These are phyloP conservation scores for Glyphotaelius pellucidus DNA, from an alignment of 2,888 invertebrate genomes.

Conservation along the genomic window DNA sequence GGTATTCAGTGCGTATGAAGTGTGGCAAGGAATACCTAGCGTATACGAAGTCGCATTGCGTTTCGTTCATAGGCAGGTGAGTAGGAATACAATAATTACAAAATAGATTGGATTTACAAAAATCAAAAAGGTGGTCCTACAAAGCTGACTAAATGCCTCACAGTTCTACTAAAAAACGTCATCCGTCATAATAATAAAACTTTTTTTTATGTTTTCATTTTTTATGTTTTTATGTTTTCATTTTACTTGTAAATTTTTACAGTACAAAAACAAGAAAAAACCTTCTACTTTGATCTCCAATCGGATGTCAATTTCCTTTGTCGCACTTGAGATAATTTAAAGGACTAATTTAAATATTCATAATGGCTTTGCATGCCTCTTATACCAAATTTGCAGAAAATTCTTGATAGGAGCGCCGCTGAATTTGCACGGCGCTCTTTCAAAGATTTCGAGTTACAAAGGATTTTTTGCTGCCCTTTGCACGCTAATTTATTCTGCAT, in stretches of 20 bases:
- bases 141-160: neutral
- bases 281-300: neutral
- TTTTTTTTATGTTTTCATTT: neutral
- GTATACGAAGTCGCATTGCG: too few species aligned
- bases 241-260: neutral
- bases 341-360: neutral
- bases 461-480: constrained; percentile 19
- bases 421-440: constrained; percentile 15
- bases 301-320: neutral
- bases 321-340: neutral
- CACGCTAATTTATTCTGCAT: constrained; percentile 40
- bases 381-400: neutral
- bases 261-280: neutral
- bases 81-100: too few species aligned
- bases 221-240: neutral
- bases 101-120: too few species aligned
- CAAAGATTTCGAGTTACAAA: neutral
- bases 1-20: too few species aligned
- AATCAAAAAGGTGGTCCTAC: too few species aligned
- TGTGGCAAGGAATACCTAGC: too few species aligned
- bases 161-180: neutral
- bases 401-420: neutral
- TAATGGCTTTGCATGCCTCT: neutral
- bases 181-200: neutral
- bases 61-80: too few species aligned